phyloP scores from a whole-genome alignment of 2,888 invertebrate species.

The Polydrusus cervinus region DNA sequence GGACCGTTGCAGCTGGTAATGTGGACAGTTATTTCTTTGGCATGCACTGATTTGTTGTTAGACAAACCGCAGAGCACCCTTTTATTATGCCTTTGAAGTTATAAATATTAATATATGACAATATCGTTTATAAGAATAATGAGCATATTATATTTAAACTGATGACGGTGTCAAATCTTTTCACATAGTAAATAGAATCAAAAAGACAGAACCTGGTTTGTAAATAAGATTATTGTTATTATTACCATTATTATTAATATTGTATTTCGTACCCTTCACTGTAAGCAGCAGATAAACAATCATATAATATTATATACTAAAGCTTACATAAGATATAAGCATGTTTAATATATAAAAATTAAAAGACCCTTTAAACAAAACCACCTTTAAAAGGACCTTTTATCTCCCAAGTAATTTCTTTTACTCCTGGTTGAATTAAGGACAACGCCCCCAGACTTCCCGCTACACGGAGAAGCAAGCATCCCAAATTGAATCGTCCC shows the following conservation, averaged over 20 bases:
- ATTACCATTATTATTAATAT: too few relatives aligned
- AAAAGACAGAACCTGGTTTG: too few relatives aligned
- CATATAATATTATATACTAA: too few relatives aligned
- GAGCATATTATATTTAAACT: background rate
- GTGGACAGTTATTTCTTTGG: slow-evolving; percentile 15
- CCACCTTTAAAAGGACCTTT: background rate
- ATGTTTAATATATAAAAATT: too few relatives aligned
- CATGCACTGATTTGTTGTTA: background rate
- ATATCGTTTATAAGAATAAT: background rate
- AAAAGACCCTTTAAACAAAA: background rate
- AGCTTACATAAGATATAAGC: too few relatives aligned
- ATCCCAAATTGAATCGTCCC: slow-evolving; percentile 46
- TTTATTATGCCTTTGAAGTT: background rate
- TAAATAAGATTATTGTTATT: too few relatives aligned
- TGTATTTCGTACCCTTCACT: too few relatives aligned
- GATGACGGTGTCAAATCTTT: background rate
- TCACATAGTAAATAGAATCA: too few relatives aligned
- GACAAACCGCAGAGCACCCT: background rate
- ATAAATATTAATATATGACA: too few relatives aligned
- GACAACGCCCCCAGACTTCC: background rate
- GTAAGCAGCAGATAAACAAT: too few relatives aligned
- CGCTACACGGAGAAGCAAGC: slow-evolving; percentile 15
- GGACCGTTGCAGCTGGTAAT: background rate
- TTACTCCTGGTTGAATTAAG: background rate
- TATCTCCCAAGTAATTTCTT: background rate